Percentiles rank a stretch among this genome's conserved stretches.
Conservation (phyloP, 2,113 vertebrate species). For the Poicephalus gulielmi region DNA sequence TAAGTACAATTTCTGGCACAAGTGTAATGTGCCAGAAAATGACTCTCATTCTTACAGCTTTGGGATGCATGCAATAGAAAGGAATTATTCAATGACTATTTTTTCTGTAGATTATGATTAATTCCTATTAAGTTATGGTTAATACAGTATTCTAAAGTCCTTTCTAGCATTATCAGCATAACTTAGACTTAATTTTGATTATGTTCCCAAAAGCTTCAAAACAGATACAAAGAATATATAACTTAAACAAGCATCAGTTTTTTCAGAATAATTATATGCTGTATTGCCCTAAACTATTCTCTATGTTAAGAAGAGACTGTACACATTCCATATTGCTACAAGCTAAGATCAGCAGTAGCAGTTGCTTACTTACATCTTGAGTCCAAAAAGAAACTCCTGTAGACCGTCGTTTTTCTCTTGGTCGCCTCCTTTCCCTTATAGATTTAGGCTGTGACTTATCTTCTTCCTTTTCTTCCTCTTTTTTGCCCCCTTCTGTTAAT, state of each 20-base stretch:
- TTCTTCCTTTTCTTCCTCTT: constrained; percentile 94
- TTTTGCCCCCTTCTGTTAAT: constrained; percentile 85
- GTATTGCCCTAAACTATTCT: not conserved
- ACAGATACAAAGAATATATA: not conserved
- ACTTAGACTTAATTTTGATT: not conserved
- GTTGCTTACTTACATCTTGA: constrained; percentile 84
- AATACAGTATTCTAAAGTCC: not conserved
- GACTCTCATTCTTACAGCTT: not conserved
- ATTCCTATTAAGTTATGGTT: not conserved
- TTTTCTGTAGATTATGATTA: not conserved
- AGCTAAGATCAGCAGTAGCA: not conserved
- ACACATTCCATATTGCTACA: not conserved
- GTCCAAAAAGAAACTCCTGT: constrained; percentile 94
- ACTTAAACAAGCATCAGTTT: not conserved
- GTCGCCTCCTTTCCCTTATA: constrained; percentile 93
- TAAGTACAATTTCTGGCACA: not conserved
- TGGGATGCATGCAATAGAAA: not conserved
- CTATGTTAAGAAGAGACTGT: not conserved
- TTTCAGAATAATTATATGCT: not conserved
- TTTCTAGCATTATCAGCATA: not conserved
- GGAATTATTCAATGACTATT: not conserved
- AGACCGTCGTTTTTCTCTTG: constrained; percentile 94
- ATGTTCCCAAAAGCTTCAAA: not conserved
- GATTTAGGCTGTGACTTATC: constrained; percentile 95
- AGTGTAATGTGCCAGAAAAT: not conserved